A percentile compares a stretch with the other conserved stretches of the same genome.
Conservation (phyloP, 2,113 vertebrate species). For the Myotis brandtii region DNA sequence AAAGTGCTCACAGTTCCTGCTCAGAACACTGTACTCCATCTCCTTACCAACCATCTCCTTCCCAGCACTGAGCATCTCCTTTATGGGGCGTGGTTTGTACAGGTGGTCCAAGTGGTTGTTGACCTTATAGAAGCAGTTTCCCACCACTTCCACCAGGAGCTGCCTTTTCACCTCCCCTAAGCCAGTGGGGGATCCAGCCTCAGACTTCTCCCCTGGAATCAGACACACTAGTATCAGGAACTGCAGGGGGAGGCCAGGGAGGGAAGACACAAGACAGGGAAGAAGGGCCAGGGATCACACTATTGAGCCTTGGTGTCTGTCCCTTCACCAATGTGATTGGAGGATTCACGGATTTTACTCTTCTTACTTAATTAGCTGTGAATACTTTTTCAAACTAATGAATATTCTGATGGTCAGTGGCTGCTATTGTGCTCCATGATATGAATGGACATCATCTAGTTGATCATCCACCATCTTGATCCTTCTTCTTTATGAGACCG, state of each 20-base stretch:
- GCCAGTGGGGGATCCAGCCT: slow-evolving; percentile 70
- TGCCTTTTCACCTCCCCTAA: slow-evolving; percentile 85
- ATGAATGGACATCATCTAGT: neutral
- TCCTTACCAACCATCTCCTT: too few relatives aligned
- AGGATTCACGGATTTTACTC: neutral
- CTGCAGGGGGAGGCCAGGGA: fast-evolving
- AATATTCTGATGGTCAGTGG: neutral
- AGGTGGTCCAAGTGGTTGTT: slow-evolving; percentile 86
- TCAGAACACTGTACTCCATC: too few relatives aligned
- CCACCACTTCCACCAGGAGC: slow-evolving; percentile 81
- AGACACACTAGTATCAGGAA: neutral
- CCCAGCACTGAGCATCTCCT: too few relatives aligned
- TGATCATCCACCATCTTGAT: neutral
- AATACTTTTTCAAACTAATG: neutral
- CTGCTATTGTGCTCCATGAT: too few relatives aligned
- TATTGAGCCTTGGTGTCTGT: neutral
- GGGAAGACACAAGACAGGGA: too few relatives aligned
- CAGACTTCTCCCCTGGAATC: slow-evolving; percentile 76
- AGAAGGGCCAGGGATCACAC: too few relatives aligned
- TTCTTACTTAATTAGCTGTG: neutral
- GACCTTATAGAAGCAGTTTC: slow-evolving; percentile 76
- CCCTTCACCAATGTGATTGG: neutral
- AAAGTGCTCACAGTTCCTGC: too few relatives aligned
- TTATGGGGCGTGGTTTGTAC: slow-evolving; percentile 66
- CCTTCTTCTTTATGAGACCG: too few relatives aligned